Percentiles rank a stretch among this genome's conserved stretches.
These are phyloP conservation scores for Sphaerodactylus townsendi DNA, from an alignment of 2,113 vertebrate species.

Conservation along the genomic window DNA sequence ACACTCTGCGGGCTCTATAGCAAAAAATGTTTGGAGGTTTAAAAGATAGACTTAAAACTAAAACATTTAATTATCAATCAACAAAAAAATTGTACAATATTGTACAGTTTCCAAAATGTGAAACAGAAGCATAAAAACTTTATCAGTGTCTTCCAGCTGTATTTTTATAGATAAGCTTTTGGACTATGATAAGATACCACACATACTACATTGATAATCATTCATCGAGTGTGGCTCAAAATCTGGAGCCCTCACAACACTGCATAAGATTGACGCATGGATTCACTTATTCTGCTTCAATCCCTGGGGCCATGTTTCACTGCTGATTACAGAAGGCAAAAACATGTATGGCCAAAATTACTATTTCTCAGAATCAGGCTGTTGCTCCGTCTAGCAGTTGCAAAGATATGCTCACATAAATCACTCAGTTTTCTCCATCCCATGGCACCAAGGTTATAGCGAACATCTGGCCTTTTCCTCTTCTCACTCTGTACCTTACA, in stretches of 20 bases:
- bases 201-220: neutral
- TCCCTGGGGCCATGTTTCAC: constrained; percentile 18
- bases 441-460: constrained; percentile 7
- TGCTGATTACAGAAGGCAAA: constrained; percentile 22
- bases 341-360: constrained; percentile 23
- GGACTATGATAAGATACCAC: neutral
- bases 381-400: constrained; percentile 37
- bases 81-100: neutral
- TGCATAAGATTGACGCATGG: fast-evolving
- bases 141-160: neutral
- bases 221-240: neutral
- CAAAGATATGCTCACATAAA: constrained; percentile 36
- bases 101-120: neutral
- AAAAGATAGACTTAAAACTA: constrained; percentile 7
- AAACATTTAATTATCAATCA: neutral
- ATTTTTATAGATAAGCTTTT: neutral
- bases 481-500: neutral
- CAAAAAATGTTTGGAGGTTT: constrained; percentile 26
- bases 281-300: constrained; percentile 43
- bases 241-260: neutral
- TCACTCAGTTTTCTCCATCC: constrained; percentile 20
- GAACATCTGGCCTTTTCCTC: neutral
- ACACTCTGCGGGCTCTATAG: too few relatives aligned
- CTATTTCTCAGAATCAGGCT: constrained; percentile 36
- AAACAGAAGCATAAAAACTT: neutral